Percentiles rank a stretch among this genome's conserved stretches.
phyloP scores from a whole-genome alignment of 2,113 vertebrate genomes.

The Pelobates fuscus region DNA sequence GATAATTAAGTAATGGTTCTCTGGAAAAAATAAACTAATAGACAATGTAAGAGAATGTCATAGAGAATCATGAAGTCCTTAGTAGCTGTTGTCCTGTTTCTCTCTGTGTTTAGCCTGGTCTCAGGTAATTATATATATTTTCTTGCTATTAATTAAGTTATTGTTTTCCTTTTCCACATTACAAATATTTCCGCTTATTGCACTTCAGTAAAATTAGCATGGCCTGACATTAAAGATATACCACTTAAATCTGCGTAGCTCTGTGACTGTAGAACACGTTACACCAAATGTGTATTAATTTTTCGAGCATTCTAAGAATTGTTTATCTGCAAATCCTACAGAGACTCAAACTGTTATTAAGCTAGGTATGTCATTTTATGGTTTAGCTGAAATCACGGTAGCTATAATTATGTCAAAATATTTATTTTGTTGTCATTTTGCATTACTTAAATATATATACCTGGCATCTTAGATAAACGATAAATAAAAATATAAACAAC shows the following conservation, averaged over 20 bases:
- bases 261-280: not conserved
- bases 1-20: slow-evolving; percentile 60
- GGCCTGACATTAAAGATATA: not conserved
- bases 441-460: not conserved
- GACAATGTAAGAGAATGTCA: slow-evolving; percentile 51
- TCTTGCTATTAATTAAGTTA: not conserved
- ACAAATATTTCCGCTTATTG: not conserved
- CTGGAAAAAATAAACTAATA: slow-evolving; percentile 51
- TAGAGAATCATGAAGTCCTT: slow-evolving; percentile 61
- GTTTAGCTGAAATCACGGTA: not conserved
- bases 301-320: not conserved
- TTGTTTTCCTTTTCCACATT: too few relatives aligned
- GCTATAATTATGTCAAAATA: not conserved
- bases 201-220: not conserved
- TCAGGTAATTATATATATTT: slow-evolving; percentile 56
- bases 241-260: not conserved
- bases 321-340: not conserved
- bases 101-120: slow-evolving; percentile 39
- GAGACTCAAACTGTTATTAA: not conserved
- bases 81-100: slow-evolving; percentile 50
- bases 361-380: not conserved
- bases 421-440: not conserved
- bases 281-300: not conserved
- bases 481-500: too few relatives aligned
- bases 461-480: too few relatives aligned